Evolutionary conservation across 2,113 vertebrate species (phyloP).

Genomic region (Tachuris rubrigastra): DNA sequence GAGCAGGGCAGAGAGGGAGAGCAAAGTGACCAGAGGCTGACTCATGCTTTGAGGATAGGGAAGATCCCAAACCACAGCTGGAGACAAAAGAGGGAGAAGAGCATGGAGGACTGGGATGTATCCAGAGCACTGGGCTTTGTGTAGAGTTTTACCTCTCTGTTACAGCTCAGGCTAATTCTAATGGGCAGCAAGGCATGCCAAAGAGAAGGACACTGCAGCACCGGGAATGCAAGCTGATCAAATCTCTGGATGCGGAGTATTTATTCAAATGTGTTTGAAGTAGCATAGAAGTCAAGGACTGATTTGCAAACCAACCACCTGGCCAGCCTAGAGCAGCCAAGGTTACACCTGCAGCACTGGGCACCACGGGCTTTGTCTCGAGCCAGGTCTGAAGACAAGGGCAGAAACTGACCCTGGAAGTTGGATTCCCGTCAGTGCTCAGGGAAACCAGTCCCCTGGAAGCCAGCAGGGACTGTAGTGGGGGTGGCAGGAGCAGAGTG

Average conservation of each 20-base stretch:
- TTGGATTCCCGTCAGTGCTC: neutral
- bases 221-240: neutral
- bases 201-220: constrained; percentile 45
- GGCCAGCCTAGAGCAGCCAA: neutral
- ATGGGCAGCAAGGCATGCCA: neutral
- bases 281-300: neutral
- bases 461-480: neutral
- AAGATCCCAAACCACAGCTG: neutral
- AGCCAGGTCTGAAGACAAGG: neutral
- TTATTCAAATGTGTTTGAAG: constrained; percentile 38
- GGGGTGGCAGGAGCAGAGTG: neutral
- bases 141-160: neutral
- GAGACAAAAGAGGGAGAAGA: neutral
- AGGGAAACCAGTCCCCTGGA: neutral
- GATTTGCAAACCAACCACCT: constrained; percentile 25
- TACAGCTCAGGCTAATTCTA: neutral
- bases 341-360: neutral
- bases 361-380: neutral
- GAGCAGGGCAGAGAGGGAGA: neutral
- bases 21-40: neutral
- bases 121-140: neutral
- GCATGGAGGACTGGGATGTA: neutral
- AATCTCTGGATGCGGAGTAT: neutral
- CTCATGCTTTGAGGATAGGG: neutral
- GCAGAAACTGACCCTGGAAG: neutral